Evolutionary conservation across 1,140 invertebrate species (phyloP), one percentile per base, ranked within the genome.

Genomic region (Drosophila biarmipes): DNA sequence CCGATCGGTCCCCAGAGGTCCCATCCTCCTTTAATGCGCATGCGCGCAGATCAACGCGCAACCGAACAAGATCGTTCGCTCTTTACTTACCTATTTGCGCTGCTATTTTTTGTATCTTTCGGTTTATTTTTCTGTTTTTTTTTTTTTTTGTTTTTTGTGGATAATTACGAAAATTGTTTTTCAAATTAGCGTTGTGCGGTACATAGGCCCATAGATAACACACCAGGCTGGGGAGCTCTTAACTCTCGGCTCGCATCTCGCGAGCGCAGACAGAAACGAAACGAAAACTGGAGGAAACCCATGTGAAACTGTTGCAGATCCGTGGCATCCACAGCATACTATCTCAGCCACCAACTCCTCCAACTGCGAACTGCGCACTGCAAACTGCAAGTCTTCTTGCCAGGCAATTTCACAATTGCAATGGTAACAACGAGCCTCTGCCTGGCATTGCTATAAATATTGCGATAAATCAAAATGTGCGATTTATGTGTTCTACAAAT

Each of bases 81-180:
- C 62, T 67, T 57, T 77, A 69, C 67, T 69, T 71, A 69, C 64
- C 51, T 38, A 71, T 56, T 71, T 62, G 37, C 40, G 58, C 15
- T 42, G 58, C 48, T 19, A 43, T 61, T 52, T 61, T 56, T 46
- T 66, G 27, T 19, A 24, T 24, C 35, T 42, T 61, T 7, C 54
- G n/a, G n/a, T 40, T 66, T 66, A 31, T 56, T 42, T 58, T 31
- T 54, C 35, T 38, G 49, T 58, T 61, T 54, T 59, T 51, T 69
- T 55, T 58, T 57, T 64, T 45, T 64, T 43, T 38, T 37, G 42
- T 71, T 68, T 87, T 86, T 82, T 90, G 68, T 75, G 78, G 86
- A 90, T 90, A 90, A 90, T 90, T 90, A 90, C 81, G 87, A 90
- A 90, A 90, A 90, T 90, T 90, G 87, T 90, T 90, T 87, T 75